phyloP scores from a whole-genome alignment of 2,113 vertebrate species.

The Corvus hawaiiensis region DNA sequence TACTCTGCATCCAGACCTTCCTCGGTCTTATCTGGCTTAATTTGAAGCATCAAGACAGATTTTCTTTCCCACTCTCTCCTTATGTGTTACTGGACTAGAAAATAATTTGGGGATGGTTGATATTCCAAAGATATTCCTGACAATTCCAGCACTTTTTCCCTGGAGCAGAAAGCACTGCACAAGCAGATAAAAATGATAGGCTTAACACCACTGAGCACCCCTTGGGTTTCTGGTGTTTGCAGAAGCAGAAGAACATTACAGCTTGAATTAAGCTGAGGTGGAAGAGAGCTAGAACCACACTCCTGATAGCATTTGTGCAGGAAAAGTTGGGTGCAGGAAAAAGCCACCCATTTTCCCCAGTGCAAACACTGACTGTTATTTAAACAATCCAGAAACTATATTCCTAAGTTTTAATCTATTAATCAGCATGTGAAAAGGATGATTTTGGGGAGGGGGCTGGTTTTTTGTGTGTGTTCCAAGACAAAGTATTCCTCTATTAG shows the following conservation, averaged over 20 bases:
- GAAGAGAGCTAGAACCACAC: background rate
- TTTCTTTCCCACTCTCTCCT: background rate
- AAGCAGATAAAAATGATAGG: background rate
- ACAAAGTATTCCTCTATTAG: background rate
- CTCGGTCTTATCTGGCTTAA: background rate
- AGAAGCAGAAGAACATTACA: background rate
- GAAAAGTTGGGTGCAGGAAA: background rate
- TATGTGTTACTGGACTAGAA: background rate
- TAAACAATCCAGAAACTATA: background rate
- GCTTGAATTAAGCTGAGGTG: background rate
- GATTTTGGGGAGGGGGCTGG: background rate
- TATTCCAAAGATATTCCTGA: background rate
- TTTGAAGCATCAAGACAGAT: background rate
- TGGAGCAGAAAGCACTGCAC: background rate
- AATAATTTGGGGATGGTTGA: background rate
- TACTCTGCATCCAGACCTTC: background rate
- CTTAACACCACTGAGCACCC: background rate
- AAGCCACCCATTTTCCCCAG: background rate
- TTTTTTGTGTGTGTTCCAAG: background rate
- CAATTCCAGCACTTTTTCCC: background rate
- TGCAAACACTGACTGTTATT: background rate
- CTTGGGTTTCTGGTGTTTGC: background rate
- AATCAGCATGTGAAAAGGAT: background rate
- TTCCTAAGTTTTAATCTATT: background rate
- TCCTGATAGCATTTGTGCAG: fast-evolving